Evolutionary conservation across 2,888 invertebrate genomes (phyloP), one percentile per base, ranked within the genome.

Genomic region (Hesperia comma): DNA sequence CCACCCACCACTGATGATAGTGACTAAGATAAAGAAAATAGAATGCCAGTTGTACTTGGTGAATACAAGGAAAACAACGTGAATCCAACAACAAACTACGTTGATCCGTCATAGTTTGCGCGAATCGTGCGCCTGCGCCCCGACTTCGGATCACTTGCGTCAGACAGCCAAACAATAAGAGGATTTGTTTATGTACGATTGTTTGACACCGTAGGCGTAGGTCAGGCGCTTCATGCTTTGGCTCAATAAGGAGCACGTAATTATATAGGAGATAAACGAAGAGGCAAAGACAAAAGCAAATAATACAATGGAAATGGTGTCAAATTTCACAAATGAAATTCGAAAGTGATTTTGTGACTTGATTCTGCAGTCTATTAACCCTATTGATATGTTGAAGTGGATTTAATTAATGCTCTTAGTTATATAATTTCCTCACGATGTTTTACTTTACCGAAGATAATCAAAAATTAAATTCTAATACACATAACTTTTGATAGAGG

Each of bases 101-200:
- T 64, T 68, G 69, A 72, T 70, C 70, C 68, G 70, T 71, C 74
- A 74, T 71, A 63, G 67, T 71, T 71, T 67, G 43, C 69, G 64
- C 55, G 63, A 69, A 69, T 53, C 43, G 46, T 61, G 49, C 60
- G 66, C 66, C 37, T 21, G 43, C 21, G 60, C 46, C 26, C 66
- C 60, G 66, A 37, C 21, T 66, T 60, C 54, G 64, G 64, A 51
- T 41, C 58, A 60, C 66, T 66, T 60, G 60, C 66, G 64, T 64
- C 64, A 64, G 58, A 64, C 58, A 58, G 7, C 15, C 51, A 14
- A 69, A 73, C 71, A 72, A 72, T 74, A 62, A 61, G 69, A 71
- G 14, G 71, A 71, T 74, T 70, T 72, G 72, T 73, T 73, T 70
- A 70, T 71, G 73, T 68, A 67, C 61, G 64, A 73, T 71, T 72